Evolutionary conservation across 2,888 invertebrate genomes (phyloP), one percentile per base, ranked within the genome.

Genomic region (Hanleya hanleyi): DNA sequence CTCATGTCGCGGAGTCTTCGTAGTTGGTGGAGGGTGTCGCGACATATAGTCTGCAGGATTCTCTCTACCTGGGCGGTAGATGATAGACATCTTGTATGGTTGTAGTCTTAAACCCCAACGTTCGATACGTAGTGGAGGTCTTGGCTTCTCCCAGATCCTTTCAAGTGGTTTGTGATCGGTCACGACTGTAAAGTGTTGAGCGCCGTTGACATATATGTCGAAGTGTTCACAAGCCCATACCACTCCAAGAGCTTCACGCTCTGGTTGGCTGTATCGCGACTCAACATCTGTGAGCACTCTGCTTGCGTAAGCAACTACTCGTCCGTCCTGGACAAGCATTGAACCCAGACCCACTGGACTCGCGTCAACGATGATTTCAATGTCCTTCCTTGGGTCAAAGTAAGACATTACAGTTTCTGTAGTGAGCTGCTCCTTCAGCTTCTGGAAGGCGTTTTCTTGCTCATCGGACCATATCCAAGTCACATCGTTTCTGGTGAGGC

Each of bases 201-300:
- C 76, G 50, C 81, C 83, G 36, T 70, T 33, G 0, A 86, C 66
- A 61, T 82, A 84, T 50, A 78, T 64, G 37, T 80, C 70, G 26
- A 66, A 84, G 51, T 82, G 79, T 71, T 82, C 81, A 67, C 75
- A 78, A 18, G 78, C 79, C 84, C 80, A 81, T 26, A 79, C 76
- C 15, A 84, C 67, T 1, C 75, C 79, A 32, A 82, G 67, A 1
- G 77, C 71, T 67, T 85, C 81, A 9, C 77, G 68, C 67, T 82
- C 81, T 35, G 77, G 76, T 64, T 79, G 79, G 33, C 78, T 72
- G 70, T 84, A 84, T 1, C 79, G 67, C 12, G 64, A 71, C 71
- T 75, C 78, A 6, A 73, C 67, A 29, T 71, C 69, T 9, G 75
- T 72, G 12, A 80, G 49, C n/a, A n/a, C n/a, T n/a, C n/a, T n/a